These are phyloP conservation scores for Sialia sialis DNA, from an alignment of 2,113 vertebrate species.

Conservation along the genomic window DNA sequence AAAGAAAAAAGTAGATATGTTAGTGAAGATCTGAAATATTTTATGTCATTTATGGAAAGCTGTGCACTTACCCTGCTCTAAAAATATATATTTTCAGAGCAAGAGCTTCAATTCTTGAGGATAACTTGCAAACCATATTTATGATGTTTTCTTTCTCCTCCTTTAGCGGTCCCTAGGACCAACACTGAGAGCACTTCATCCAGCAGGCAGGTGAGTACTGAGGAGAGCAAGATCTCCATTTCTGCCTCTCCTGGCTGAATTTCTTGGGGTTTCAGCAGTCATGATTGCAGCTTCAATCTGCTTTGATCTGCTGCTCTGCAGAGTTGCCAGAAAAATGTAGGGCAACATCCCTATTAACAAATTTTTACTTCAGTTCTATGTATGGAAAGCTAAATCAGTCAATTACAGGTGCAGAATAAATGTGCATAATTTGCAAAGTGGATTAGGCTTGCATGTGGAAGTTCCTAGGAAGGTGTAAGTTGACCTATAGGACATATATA, in stretches of 20 bases:
- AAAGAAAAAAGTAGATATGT: background rate
- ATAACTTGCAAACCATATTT: background rate
- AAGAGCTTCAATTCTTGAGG: background rate
- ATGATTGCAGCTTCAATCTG: background rate
- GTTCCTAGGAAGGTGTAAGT: background rate
- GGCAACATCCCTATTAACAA: background rate
- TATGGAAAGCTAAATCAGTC: background rate
- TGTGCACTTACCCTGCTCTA: background rate
- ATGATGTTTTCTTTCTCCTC: background rate
- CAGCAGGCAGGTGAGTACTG: constrained; percentile 84
- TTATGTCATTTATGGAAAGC: background rate
- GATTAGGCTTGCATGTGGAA: background rate
- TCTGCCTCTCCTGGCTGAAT: background rate
- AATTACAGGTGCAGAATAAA: background rate
- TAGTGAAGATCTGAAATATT: background rate
- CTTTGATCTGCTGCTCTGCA: background rate
- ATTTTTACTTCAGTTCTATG: background rate
- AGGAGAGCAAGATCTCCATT: background rate
- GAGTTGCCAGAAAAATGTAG: background rate
- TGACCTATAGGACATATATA: background rate
- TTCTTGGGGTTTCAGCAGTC: background rate
- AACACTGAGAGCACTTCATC: constrained; percentile 78
- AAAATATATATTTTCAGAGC: background rate
- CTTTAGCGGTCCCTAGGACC: constrained; percentile 74
- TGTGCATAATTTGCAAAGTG: background rate